These are phyloP conservation scores for Electrophaes corylata DNA, from an alignment of 2,888 invertebrate genomes.

Conservation along the genomic window DNA sequence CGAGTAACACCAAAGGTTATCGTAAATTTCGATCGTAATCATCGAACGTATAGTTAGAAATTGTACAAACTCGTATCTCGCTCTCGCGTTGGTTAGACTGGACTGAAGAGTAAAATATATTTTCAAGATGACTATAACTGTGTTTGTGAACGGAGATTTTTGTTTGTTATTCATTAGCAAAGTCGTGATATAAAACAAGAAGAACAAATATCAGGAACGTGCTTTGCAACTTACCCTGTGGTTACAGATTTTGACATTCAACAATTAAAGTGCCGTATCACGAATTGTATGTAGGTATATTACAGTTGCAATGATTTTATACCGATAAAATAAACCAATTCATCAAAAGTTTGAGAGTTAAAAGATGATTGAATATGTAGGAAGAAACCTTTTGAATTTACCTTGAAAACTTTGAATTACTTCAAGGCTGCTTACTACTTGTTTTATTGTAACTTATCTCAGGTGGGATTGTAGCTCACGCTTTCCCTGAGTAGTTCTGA, in stretches of 20 bases:
- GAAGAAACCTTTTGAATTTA: background rate
- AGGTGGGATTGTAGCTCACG: too few species aligned
- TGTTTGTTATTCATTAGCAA: constrained; percentile 13
- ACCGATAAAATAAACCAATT: background rate
- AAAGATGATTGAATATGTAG: background rate
- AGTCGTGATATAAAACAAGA: constrained; percentile 40
- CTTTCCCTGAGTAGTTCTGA: too few species aligned
- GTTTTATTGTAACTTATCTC: too few species aligned
- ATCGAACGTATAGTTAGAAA: too few species aligned
- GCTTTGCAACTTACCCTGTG: constrained; percentile 37
- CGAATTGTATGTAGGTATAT: constrained; percentile 12
- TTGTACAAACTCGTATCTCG: too few species aligned
- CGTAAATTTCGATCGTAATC: too few species aligned
- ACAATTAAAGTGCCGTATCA: constrained; percentile 21
- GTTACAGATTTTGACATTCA: constrained; percentile 38
- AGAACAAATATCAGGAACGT: constrained; percentile 41
- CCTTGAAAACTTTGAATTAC: background rate
- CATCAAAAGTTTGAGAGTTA: background rate
- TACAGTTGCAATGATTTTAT: constrained; percentile 6
- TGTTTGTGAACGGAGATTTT: background rate
- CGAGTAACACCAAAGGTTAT: too few species aligned
- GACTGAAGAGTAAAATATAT: background rate
- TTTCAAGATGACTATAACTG: background rate
- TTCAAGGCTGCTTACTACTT: too few species aligned
- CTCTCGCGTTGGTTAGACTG: too few species aligned